A percentile compares a stretch with the other conserved stretches of the same genome.
Evolutionary conservation across 2,888 invertebrate species (phyloP).

Genomic region (Philopedon plagiatum): DNA sequence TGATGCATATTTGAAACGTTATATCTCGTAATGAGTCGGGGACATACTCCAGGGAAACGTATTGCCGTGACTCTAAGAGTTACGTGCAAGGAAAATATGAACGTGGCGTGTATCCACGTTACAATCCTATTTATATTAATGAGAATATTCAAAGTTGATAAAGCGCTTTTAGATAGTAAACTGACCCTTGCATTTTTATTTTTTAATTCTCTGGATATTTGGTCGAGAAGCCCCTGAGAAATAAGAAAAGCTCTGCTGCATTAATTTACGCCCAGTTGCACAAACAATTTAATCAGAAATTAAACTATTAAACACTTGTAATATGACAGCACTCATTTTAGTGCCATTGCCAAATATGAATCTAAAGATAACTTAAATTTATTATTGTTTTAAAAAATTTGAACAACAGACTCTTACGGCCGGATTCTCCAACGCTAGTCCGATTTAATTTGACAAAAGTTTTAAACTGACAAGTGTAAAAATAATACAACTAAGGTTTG

Average conservation of each 20-base stretch:
- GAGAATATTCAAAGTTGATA: slow-evolving; percentile 60
- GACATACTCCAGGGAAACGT: slow-evolving; percentile 56
- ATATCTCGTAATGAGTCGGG: slow-evolving; percentile 60
- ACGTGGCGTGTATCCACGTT: slow-evolving; percentile 50
- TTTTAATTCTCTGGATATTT: not conserved
- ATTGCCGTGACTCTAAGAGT: slow-evolving; percentile 54
- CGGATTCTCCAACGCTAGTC: too few species aligned
- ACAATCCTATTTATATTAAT: slow-evolving; percentile 61
- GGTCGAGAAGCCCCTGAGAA: not conserved
- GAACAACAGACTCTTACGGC: too few species aligned
- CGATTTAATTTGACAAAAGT: too few species aligned
- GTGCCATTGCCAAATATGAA: too few species aligned
- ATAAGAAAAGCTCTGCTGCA: not conserved
- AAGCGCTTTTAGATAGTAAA: slow-evolving; percentile 40
- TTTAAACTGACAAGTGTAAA: too few species aligned
- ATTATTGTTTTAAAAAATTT: too few species aligned
- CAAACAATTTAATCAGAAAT: too few species aligned
- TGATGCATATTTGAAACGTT: slow-evolving; percentile 61
- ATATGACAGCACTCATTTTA: too few species aligned
- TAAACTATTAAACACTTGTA: too few species aligned
- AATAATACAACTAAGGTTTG: too few species aligned
- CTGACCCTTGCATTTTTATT: slow-evolving; percentile 11
- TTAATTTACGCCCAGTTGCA: too few species aligned
- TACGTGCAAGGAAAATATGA: slow-evolving; percentile 46
- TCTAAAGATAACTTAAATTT: too few species aligned